These are phyloP conservation scores for Metopolophium dirhodum DNA, from an alignment of 1,140 invertebrate species.

Conservation along the genomic window DNA sequence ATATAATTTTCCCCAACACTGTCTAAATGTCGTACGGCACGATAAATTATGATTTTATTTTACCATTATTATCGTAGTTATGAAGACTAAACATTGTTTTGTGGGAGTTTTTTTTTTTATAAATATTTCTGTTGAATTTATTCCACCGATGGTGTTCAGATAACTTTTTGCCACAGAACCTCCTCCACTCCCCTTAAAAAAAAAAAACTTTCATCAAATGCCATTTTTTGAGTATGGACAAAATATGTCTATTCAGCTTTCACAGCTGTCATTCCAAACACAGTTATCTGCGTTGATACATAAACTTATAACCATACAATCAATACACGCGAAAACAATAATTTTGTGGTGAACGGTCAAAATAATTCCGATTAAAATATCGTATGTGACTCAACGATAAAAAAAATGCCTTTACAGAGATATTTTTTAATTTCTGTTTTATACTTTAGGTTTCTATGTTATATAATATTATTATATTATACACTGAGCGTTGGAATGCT, in stretches of 20 bases:
- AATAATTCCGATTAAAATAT: background rate
- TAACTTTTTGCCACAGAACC: background rate
- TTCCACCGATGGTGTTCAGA: background rate
- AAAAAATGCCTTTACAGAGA: background rate
- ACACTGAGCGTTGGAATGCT: background rate
- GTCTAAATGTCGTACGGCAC: background rate
- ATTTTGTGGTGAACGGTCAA: background rate
- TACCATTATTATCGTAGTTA: background rate
- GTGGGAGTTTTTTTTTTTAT: background rate
- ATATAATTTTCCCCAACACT: background rate
- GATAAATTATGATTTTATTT: background rate
- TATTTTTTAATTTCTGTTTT: background rate
- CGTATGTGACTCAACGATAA: too few relatives aligned
- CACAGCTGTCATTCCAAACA: background rate
- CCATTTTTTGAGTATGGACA: background rate
- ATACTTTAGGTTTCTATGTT: background rate
- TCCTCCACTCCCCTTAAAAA: background rate
- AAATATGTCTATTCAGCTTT: conserved; percentile 4
- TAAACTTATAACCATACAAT: background rate
- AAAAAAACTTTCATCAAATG: background rate
- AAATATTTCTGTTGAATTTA: background rate
- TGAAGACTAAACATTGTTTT: background rate
- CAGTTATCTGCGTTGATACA: background rate
- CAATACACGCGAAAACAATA: background rate
- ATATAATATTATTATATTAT: too few relatives aligned